Percentiles rank a stretch among this genome's conserved stretches.
These are phyloP conservation scores for Chloroclystis v-ata DNA, from an alignment of 2,888 invertebrate species.

Conservation along the genomic window DNA sequence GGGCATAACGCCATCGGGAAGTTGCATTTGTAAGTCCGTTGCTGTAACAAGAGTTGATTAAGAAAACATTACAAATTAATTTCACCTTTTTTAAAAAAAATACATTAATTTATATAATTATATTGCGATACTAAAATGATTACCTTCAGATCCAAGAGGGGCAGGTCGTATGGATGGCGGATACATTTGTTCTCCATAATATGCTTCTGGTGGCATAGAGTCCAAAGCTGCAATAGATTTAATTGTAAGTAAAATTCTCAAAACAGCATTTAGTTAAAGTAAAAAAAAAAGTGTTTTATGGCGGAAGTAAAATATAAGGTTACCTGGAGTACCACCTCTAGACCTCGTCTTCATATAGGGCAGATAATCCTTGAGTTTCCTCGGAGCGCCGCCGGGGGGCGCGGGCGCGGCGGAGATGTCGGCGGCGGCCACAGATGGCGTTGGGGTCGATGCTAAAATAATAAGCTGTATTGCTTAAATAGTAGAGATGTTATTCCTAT, in stretches of 20 bases:
- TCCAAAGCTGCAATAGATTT: slow-evolving; percentile 45
- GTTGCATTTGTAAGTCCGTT: slow-evolving; percentile 55
- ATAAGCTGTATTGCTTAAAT: not conserved
- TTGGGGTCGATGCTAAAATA: slow-evolving; percentile 30
- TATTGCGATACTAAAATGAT: slow-evolving; percentile 11
- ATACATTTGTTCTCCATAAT: slow-evolving; percentile 70
- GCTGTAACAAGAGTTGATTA: slow-evolving; percentile 46
- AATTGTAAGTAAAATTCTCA: too few species aligned
- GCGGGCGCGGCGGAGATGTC: slow-evolving; percentile 8
- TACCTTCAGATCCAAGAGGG: slow-evolving; percentile 85
- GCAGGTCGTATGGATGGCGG: slow-evolving; percentile 83
- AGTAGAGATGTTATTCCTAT: not conserved
- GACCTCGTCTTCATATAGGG: slow-evolving; percentile 82
- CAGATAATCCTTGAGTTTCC: slow-evolving; percentile 92
- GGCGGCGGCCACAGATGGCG: slow-evolving; percentile 24
- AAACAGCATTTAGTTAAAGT: too few species aligned
- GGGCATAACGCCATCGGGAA: slow-evolving; percentile 62
- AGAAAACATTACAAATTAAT: too few species aligned
- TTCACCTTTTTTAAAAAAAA: too few species aligned
- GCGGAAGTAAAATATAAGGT: too few species aligned
- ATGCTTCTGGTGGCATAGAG: slow-evolving; percentile 47
- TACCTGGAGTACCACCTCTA: slow-evolving; percentile 50
- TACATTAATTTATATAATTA: too few species aligned
- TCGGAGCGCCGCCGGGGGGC: slow-evolving; percentile 40
- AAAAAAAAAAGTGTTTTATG: too few species aligned